Conservation (phyloP, 2,113 vertebrate species). For the Platycercus adscitus region DNA sequence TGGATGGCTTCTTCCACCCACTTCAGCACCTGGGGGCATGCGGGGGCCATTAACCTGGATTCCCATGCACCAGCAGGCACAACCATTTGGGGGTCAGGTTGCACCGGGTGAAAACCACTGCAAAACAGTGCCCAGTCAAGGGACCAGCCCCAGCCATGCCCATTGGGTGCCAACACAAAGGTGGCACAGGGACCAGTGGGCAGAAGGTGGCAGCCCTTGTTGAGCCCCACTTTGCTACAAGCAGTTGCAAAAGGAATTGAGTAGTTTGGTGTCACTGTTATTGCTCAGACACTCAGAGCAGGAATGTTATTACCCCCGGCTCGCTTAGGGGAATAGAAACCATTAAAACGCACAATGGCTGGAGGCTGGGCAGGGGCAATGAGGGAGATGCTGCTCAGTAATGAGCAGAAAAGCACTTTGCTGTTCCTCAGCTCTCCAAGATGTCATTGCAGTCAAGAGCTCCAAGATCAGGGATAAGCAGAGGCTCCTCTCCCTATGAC, state of each 20-base stretch:
- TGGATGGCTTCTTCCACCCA: conserved; percentile 94
- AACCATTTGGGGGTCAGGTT: rapidly evolving
- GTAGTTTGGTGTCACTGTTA: not conserved
- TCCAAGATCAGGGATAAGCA: not conserved
- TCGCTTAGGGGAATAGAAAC: not conserved
- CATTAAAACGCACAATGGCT: not conserved
- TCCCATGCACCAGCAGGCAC: rapidly evolving
- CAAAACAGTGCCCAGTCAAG: rapidly evolving
- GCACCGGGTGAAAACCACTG: not conserved
- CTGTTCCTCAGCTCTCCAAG: not conserved
- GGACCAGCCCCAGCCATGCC: not conserved
- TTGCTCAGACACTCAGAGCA: not conserved
- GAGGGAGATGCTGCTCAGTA: not conserved
- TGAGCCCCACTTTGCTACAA: not conserved
- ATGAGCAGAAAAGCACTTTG: not conserved
- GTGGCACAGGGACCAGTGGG: not conserved
- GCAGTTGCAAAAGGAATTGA: not conserved
- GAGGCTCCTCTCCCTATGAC: not conserved
- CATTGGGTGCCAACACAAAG: not conserved
- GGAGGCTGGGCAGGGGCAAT: not conserved
- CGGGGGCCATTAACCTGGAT: rapidly evolving
- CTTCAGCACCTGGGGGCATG: conserved; percentile 83
- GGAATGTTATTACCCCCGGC: not conserved
- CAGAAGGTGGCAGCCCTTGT: not conserved
- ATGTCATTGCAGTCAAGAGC: not conserved